These are phyloP conservation scores for Solea solea DNA, from an alignment of 2,113 vertebrate species.

Conservation along the genomic window DNA sequence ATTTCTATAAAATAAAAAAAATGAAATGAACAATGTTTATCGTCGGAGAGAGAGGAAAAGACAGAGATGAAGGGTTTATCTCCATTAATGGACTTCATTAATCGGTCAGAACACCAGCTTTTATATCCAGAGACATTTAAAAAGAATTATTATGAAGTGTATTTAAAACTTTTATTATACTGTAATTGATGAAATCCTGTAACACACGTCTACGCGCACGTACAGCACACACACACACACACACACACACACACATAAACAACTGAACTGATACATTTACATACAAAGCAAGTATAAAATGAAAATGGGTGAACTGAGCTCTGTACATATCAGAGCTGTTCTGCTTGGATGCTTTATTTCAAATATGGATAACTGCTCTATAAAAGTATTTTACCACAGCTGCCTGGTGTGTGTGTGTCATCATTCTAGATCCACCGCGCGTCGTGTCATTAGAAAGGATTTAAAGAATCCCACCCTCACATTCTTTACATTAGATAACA, in stretches of 20 bases:
- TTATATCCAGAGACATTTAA: constrained; percentile 76
- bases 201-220: constrained; percentile 62
- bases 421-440: constrained; percentile 34
- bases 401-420: constrained; percentile 37
- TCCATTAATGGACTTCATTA: constrained; percentile 69
- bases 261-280: constrained; percentile 54
- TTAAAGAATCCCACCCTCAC: neutral
- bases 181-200: constrained; percentile 62
- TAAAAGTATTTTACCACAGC: constrained; percentile 82
- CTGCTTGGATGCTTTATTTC: constrained; percentile 80
- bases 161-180: constrained; percentile 75
- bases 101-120: constrained; percentile 84
- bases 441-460: neutral
- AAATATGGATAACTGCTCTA: constrained; percentile 79
- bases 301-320: constrained; percentile 51
- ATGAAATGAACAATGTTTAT: constrained; percentile 21
- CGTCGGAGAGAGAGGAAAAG: constrained; percentile 15
- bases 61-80: constrained; percentile 52
- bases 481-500: neutral
- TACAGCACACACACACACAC: constrained; percentile 43
- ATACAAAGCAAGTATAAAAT: constrained; percentile 52
- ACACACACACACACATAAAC: constrained; percentile 27
- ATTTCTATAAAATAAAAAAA: constrained; percentile 55
- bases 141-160: constrained; percentile 72
- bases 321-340: constrained; percentile 69